A percentile compares a stretch with the other conserved stretches of the same genome.
These are phyloP conservation scores for Xiphorhynchus erythropygius DNA, from an alignment of 2,797 vertebrate genomes.

Conservation along the genomic window DNA sequence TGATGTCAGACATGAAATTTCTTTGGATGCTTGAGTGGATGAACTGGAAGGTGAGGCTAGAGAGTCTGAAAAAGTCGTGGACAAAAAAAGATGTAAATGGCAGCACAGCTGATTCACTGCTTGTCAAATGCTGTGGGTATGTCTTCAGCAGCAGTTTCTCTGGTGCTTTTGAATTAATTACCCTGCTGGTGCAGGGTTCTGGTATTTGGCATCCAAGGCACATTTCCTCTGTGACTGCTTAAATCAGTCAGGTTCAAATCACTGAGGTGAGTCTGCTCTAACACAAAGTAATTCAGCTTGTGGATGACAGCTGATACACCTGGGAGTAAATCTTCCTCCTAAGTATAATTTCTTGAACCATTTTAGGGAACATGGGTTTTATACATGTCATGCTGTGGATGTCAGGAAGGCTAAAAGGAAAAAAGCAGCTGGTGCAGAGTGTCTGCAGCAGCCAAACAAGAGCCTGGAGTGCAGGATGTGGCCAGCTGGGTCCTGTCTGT, in stretches of 20 bases:
- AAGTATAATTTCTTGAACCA: conserved; percentile 63
- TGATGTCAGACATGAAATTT: conserved; percentile 38
- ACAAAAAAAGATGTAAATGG: conserved; percentile 30
- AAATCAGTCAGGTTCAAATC: conserved; percentile 38
- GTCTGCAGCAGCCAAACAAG: neutral
- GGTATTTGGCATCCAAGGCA: conserved; percentile 72
- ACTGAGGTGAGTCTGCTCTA: conserved; percentile 64
- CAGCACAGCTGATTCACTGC: conserved; percentile 48
- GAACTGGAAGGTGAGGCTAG: conserved; percentile 5
- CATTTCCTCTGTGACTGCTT: conserved; percentile 43
- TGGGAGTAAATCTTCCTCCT: conserved; percentile 36
- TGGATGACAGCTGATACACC: conserved; percentile 40
- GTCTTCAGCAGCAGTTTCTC: conserved; percentile 42
- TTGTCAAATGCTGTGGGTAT: conserved; percentile 19
- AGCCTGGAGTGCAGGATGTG: neutral
- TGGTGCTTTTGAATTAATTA: conserved; percentile 58
- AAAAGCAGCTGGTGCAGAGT: conserved; percentile 55
- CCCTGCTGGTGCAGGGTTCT: conserved; percentile 51
- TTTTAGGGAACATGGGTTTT: conserved; percentile 54
- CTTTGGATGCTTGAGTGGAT: neutral
- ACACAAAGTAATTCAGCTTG: conserved; percentile 58
- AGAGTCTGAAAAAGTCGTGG: neutral
- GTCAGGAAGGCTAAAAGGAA: conserved; percentile 29
- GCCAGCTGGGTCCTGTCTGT: neutral
- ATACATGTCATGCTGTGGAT: conserved; percentile 38